Percentiles rank a stretch among this genome's conserved stretches.
phyloP scores from a whole-genome alignment of 2,113 vertebrate genomes.

The Pangasianodon hypophthalmus region DNA sequence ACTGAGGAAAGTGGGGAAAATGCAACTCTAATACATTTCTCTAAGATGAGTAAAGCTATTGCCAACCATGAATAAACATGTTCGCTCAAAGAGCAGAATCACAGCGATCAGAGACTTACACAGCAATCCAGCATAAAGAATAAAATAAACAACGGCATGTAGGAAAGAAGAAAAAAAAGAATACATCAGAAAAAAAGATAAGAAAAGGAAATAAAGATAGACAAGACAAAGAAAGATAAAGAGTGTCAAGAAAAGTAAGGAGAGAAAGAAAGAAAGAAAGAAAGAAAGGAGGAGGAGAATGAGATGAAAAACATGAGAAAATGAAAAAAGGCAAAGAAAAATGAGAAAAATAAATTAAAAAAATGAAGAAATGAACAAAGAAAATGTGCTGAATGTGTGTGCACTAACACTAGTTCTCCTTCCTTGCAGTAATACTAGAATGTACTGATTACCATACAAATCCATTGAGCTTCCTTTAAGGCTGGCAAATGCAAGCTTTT shows the following conservation, averaged over 20 bases:
- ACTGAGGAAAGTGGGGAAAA: background rate
- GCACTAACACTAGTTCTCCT: background rate
- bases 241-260: background rate
- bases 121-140: constrained; percentile 1
- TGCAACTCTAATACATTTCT: background rate
- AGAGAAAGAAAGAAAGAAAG: background rate
- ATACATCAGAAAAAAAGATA: background rate
- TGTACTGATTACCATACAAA: background rate
- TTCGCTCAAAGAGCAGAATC: background rate
- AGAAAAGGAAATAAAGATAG: background rate
- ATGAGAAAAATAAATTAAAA: background rate
- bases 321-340: background rate
- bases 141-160: background rate
- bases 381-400: background rate
- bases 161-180: no score
- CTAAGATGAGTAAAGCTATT: background rate
- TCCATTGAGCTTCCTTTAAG: background rate
- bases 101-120: background rate
- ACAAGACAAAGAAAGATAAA: background rate
- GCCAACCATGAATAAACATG: background rate
- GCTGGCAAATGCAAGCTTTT: background rate
- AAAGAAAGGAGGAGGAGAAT: no score
- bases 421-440: constrained; percentile 1
- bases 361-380: background rate
- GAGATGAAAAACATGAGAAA: background rate